These are phyloP conservation scores for Zapus hudsonius DNA, from an alignment of 2,113 vertebrate species.

Conservation along the genomic window DNA sequence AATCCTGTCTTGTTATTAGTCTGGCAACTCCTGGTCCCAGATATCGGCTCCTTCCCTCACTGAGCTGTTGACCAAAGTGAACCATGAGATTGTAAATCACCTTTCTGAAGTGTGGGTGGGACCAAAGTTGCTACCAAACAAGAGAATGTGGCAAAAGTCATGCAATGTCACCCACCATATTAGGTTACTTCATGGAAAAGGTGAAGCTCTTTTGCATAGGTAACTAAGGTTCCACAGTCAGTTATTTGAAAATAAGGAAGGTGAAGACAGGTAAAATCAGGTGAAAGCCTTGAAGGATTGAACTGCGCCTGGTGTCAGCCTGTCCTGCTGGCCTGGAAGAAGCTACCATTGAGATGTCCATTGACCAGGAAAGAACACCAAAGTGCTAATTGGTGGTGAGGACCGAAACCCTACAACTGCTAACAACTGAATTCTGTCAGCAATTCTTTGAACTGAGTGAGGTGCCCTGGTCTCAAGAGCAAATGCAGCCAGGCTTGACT, in stretches of 20 bases:
- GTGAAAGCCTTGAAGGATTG: not conserved
- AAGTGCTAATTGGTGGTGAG: not conserved
- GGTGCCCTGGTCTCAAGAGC: not conserved
- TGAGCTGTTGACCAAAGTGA: no score
- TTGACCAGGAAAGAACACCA: not conserved
- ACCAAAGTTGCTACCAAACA: not conserved
- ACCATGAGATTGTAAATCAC: no score
- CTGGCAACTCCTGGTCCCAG: no score
- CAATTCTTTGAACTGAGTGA: not conserved
- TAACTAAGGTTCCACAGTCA: not conserved
- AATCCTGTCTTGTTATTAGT: no score
- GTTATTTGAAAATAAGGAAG: not conserved
- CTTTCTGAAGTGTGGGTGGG: not conserved
- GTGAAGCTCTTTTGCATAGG: not conserved
- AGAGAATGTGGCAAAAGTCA: not conserved
- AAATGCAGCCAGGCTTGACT: not conserved
- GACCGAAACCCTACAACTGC: rapidly evolving
- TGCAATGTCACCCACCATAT: not conserved
- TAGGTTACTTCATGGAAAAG: not conserved
- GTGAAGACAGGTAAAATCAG: not conserved
- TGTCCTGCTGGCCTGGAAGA: not conserved
- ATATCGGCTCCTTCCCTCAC: no score
- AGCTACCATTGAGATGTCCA: not conserved
- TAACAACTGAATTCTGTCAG: not conserved
- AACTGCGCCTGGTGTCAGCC: not conserved